Base-by-base conservation (phyloP, 1,140 invertebrate species). In the Pseudomyrmex sp. region DNA sequence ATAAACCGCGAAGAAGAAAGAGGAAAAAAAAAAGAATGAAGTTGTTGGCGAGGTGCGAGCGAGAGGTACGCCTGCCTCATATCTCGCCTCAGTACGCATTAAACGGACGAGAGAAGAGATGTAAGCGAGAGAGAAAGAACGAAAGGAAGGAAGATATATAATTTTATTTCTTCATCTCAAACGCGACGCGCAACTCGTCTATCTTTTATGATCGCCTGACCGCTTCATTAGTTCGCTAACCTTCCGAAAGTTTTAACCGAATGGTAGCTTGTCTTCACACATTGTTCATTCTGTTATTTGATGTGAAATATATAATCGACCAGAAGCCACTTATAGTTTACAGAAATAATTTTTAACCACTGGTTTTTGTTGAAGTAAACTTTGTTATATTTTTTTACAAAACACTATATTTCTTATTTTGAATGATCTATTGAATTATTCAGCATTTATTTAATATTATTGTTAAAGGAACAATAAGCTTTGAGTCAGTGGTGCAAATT, bases 131-230 rank as follows among this genome's bases (percentile, higher is more conserved):
- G 61, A 68, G 62, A 66, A 59, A 56, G 23, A 15, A n/a, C 62
- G 85, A 82, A 48, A 69, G 75, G 59, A 63, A 62, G 23, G 58
- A 82, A 85, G 74, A 75, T 62, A 59, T 50, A 91, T 87, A 91
- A 86, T 91, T 91, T 91, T 91, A 91, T 91, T 91, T 90, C 90
- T 91, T 91, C 90, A 91, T 91, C 85, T 35, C 35, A 35, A 35
- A 88, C 68, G 83, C 75, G 61, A 75, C 77, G 83, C 74, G 85
- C 88, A 83, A 88, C 86, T 84, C 85, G 84, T 79, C 89, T 90
- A 90, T 84, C 88, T 88, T 87, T 90, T 89, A 90, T 91, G 89
- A 91, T 91, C 86, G 75, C 80, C 76, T 91, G 89, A 91, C 90
- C 85, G 75, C 90, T 91, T 91, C 90, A 91, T 91, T 91, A 89